Percentiles rank a stretch among this genome's conserved stretches.
These are phyloP conservation scores for Xerus rutilus DNA, from an alignment of 2,797 vertebrate genomes.

Conservation along the genomic window DNA sequence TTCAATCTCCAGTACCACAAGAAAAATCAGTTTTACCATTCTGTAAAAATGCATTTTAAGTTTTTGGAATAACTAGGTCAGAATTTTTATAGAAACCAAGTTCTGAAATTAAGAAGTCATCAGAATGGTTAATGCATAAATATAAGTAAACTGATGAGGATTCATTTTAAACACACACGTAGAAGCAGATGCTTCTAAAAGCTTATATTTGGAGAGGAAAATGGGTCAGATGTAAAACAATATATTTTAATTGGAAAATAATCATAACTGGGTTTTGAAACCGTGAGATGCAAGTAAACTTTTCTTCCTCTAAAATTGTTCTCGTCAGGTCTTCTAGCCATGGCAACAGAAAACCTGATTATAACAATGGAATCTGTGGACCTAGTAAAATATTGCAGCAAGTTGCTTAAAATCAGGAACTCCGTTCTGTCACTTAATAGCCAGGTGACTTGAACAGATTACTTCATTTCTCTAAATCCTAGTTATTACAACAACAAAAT, in stretches of 20 bases:
- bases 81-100: background rate
- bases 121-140: background rate
- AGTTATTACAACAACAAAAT: slow-evolving; percentile 1
- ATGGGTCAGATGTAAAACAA: background rate
- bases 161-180: slow-evolving; percentile 40
- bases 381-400: background rate
- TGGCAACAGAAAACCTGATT: no score
- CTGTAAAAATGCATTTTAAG: background rate
- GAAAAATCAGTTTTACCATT: background rate
- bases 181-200: background rate
- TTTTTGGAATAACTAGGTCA: background rate
- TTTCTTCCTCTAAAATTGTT: no score
- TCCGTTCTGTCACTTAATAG: background rate
- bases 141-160: background rate
- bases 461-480: slow-evolving; percentile 39
- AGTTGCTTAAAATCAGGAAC: background rate
- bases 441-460: background rate
- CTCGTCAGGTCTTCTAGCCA: no score
- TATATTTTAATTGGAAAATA: slow-evolving; percentile 25
- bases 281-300: no score
- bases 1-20: no score
- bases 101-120: slow-evolving; percentile 15
- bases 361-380: background rate
- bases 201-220: background rate
- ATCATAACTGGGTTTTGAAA: background rate